Base-by-base conservation (phyloP, 2,113 vertebrate species). In the Prunella fulvescens region DNA sequence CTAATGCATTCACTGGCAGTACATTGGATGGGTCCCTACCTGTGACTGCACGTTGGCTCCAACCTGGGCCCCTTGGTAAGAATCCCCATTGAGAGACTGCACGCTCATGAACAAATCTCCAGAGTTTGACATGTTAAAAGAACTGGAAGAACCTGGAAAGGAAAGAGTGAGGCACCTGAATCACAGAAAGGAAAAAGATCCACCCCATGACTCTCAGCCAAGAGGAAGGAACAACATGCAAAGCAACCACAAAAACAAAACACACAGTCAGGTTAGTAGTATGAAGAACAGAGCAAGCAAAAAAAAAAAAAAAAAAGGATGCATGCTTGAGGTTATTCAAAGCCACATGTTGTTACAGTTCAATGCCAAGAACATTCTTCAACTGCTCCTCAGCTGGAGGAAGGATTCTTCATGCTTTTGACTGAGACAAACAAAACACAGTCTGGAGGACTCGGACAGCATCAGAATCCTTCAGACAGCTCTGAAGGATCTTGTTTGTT, bases 121-220 rank as follows among this genome's bases (percentile, higher is more conserved):
- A 98, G 99, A 99, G 98, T 99, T 99, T 99, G 99, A 99, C 99
- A 99, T 99, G 98, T 99, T 99, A 99, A 99, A 99, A 99, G 99
- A 99, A 98, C 98, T 99, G 98, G 98, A 99, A 99, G 99, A 99
- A 99, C 99, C 99, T 99, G 99, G 98, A 98, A 99, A 99, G 99
- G 98, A 99, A 98, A 99, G 98, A 99, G 98, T 98, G 98, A 99
- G 98, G 99, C 98, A 99, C 98, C 98, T 98, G 98, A 98, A 98
- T 99, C 98, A 99, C 96, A 99, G 98, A 98, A 98, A 98, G 97
- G 98, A 98, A 98, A 98, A 98, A 98, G 98, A 92, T 97, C 97
- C 87, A 97, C 96, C 96, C 95, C 96, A 96, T 95, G 95, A 95
- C 97, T 95, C 87, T 94, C 97, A 97, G 98, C 97, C 97, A 96